Evolutionary conservation across 2,888 invertebrate genomes (phyloP), one percentile per base, ranked within the genome.

Genomic region (Drosophila anceps): DNA sequence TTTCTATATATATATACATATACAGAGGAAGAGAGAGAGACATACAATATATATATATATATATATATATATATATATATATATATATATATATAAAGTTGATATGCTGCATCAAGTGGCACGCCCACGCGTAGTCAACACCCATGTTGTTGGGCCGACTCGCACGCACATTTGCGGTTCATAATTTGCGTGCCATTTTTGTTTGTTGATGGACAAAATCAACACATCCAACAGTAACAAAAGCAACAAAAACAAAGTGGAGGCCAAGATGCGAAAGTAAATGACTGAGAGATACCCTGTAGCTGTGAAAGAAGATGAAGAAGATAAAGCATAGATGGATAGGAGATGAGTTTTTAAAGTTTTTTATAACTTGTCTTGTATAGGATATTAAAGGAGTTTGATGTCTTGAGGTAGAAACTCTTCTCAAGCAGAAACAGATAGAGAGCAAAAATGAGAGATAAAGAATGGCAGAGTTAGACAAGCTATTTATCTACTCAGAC

Each of bases 201-300:
- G 84, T 88, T 88, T 82, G 84, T 87, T 84, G 84, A 88, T 87
- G 89, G 84, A 87, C 89, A 86, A 87, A 88, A 88, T 84, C 84
- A 88, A 84, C 83, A 84, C 86, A 77, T 63, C 29, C 55, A 50
- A 54, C 51, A 27, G 46, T 46, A 68, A 43, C 68, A 51, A 66
- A 37, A 55, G 50, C 55, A 50, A 66, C 46, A 69, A 27, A 27
- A 27, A 27, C 15, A 44, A 54, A 62, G 33, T 41, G 15, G 20
- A 12, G 43, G 1, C 29, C n/a, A 6, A 2, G 3, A 8, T 3
- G 12, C 5, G 33, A 13, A 12, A 8, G 4, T n/a, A 69, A 3
- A 12, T 7, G 31, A 46, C 31, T 13, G 7, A 1, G 0, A 33
- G 46, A 68, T 67, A 46, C 27, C 33, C 37, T 20, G 18, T 37